These are phyloP conservation scores for Zalophus californianus DNA, from an alignment of 2,797 vertebrate genomes.

Conservation along the genomic window DNA sequence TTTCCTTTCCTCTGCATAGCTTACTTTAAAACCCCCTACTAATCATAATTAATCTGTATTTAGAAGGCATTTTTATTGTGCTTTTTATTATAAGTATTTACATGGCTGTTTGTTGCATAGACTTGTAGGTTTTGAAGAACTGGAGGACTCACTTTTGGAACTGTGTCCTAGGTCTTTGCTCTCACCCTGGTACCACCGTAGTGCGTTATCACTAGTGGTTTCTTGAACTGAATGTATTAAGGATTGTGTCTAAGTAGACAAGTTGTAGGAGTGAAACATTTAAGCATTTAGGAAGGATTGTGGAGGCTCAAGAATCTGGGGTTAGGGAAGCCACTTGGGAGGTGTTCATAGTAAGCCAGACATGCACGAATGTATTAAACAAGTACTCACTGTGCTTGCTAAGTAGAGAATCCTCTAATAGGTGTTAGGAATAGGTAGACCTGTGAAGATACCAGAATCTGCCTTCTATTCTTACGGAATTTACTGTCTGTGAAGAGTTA, in stretches of 20 bases:
- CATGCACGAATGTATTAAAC: not conserved
- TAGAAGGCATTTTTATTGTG: not conserved
- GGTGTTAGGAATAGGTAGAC: not conserved
- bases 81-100: not conserved
- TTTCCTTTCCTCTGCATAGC: not conserved
- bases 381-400: not conserved
- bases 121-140: not conserved
- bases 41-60: not conserved
- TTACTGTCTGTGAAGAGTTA: not conserved
- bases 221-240: not conserved
- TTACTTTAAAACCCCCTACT: not conserved
- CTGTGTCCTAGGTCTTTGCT: not conserved
- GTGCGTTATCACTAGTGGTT: not conserved
- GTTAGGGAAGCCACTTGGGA: constrained; percentile 12
- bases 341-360: not conserved
- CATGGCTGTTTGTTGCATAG: not conserved
- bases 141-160: not conserved
- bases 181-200: not conserved
- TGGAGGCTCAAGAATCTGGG: not conserved
- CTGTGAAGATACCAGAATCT: not conserved
- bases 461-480: not conserved
- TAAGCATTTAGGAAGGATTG: not conserved
- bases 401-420: not conserved
- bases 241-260: not conserved
- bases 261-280: not conserved